Evolutionary conservation across 2,113 vertebrate genomes (phyloP), one percentile per base, ranked within the genome.

Genomic region (Saiga tatarica): DNA sequence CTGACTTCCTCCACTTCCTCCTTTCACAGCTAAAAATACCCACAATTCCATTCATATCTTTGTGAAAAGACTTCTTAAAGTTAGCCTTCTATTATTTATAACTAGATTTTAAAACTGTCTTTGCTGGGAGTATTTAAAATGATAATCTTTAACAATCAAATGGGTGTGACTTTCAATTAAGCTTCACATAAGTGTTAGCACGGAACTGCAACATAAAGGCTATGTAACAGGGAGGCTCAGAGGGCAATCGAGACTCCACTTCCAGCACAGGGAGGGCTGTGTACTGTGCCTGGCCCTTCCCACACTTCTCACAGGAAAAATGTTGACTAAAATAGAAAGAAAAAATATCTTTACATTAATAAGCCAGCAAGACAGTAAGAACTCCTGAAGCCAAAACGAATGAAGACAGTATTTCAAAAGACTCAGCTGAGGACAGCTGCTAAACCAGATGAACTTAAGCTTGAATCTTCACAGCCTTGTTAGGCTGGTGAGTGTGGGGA

Each of bases 41-140:
- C 57, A 81, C 94, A 90, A 94, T 62, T 94, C 78, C 57, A 83
- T 83, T 93, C 50, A 86, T 42, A 91, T 53, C n/a, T 81, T 94
- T 42, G 57, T 16, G 30, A 36, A 85, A 92, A 83, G 23, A 89
- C 45, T 97, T 94, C 57, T 94, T 45, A 45, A 95, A 87, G 74
- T 50, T 92, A 57, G 45, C 30, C 83, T 92, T 89, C 67, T 28
- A 53, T 67, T 25, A 82, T 50, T 90, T 93, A 42, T 45, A 76
- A 84, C 16, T 50, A 25, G 23, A 57, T 14, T 79, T 89, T 47
- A 67, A 96, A 93, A 57, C 26, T 85, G 59, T 74, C 39, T 60
- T 67, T 50, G 64, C 19, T 26, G 26, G 7, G 17, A 53, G 52
- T 36, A 67, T 36, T 67, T 85, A 88, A 96, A 92, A 96, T 53